These are phyloP conservation scores for Notothenia coriiceps DNA, from an alignment of 2,113 vertebrate species.

Conservation along the genomic window DNA sequence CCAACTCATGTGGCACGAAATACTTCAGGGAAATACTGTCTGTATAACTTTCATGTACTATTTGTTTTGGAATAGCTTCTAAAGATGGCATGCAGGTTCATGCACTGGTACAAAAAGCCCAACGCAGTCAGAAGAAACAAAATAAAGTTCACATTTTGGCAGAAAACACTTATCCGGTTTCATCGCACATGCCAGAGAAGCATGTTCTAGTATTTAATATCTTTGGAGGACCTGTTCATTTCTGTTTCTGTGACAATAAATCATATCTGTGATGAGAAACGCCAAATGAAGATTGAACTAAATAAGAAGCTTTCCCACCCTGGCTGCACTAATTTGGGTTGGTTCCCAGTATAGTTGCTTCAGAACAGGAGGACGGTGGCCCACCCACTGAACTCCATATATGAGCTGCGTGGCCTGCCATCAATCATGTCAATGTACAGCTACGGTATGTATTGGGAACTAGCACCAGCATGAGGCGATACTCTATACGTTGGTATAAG, in stretches of 20 bases:
- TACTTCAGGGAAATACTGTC: background rate
- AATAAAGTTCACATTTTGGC: background rate
- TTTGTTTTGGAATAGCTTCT: background rate
- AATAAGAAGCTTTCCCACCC: conserved; percentile 52
- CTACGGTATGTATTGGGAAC: conserved; percentile 53
- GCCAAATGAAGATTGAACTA: conserved; percentile 23
- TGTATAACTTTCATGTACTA: background rate
- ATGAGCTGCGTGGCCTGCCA: conserved; percentile 69
- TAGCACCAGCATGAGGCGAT: conserved; percentile 30
- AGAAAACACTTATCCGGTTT: background rate
- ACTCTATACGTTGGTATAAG: conserved; percentile 1
- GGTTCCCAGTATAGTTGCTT: conserved; percentile 71
- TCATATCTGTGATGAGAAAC: conserved; percentile 7
- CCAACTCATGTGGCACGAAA: background rate
- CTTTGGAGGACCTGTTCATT: background rate
- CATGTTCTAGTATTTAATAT: too few relatives aligned
- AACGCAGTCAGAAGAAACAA: too few relatives aligned
- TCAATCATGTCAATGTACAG: conserved; percentile 69
- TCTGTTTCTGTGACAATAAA: background rate
- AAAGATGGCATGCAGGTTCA: background rate
- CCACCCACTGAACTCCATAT: conserved; percentile 78
- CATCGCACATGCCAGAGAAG: background rate
- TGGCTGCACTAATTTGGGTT: conserved; percentile 71
- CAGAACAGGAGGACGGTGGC: conserved; percentile 46
- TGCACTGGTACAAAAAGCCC: background rate